Conservation (phyloP, 2,113 vertebrate genomes). For the Antechinus flavipes region DNA sequence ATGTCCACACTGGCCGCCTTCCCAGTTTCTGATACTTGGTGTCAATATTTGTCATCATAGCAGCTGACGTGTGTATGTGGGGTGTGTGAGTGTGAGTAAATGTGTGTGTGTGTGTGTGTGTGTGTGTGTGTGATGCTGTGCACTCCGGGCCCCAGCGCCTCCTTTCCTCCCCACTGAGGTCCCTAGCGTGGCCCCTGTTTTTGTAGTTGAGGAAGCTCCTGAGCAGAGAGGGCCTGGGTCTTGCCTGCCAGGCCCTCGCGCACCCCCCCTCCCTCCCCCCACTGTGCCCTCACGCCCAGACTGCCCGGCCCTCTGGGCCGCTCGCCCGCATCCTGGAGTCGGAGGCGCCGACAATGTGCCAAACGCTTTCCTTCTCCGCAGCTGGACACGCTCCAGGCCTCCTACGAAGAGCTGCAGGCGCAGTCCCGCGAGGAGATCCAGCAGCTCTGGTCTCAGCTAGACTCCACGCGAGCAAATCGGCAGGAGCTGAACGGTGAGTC, state of each 20-base stretch:
- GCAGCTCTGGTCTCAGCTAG: constrained; percentile 90
- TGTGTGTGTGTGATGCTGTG: no score
- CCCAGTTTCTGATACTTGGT: not conserved
- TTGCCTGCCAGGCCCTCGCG: not conserved
- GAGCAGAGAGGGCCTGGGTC: not conserved
- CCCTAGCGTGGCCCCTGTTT: no score
- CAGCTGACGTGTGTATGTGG: no score
- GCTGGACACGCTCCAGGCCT: constrained; percentile 85
- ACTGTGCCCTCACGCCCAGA: not conserved
- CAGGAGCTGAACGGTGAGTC: constrained; percentile 90
- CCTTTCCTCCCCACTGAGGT: not conserved
- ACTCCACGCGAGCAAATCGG: constrained; percentile 84
- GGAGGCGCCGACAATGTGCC: accelerated
- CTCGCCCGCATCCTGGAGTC: accelerated
- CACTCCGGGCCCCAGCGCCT: no score
- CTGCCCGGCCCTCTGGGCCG: not conserved
- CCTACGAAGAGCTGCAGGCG: constrained; percentile 83
- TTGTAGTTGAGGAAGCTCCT: not conserved
- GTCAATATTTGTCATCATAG: not conserved
- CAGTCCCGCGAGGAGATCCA: constrained; percentile 88
- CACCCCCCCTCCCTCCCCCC: no score
- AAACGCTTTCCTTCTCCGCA: constrained; percentile 59
- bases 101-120: no score
- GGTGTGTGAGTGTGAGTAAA: no score
- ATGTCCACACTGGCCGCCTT: not conserved